Evolutionary conservation across 2,888 invertebrate genomes (phyloP).

Genomic region (Corbicula japonica): DNA sequence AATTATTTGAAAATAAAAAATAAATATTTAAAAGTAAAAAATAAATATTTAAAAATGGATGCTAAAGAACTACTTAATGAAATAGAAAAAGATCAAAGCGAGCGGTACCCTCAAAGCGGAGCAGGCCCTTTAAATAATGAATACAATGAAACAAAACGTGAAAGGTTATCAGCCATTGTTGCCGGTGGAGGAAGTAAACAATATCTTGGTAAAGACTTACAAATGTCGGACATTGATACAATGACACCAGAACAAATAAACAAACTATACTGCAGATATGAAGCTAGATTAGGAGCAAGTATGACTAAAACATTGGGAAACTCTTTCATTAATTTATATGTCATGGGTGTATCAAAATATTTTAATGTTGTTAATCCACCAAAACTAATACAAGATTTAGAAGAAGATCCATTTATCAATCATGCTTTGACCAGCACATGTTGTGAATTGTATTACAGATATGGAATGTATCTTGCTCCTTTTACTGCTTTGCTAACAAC

Average conservation of each 20-base stretch:
- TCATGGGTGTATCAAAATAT: slow-evolving; percentile 50
- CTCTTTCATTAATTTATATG: slow-evolving; percentile 50
- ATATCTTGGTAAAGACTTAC: slow-evolving; percentile 50
- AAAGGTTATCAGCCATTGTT: slow-evolving; percentile 55
- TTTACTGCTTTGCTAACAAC: slow-evolving; percentile 47
- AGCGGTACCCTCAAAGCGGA: no score
- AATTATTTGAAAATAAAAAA: slow-evolving; percentile 35
- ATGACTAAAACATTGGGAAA: slow-evolving; percentile 58
- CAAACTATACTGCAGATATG: slow-evolving; percentile 53
- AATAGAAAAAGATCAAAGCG: not conserved
- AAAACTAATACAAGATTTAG: slow-evolving; percentile 50
- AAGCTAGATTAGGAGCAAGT: slow-evolving; percentile 50
- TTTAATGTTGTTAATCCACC: slow-evolving; percentile 47
- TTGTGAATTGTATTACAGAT: slow-evolving; percentile 38
- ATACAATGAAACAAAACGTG: slow-evolving; percentile 39
- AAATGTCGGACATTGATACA: slow-evolving; percentile 41
- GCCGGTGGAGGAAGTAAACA: slow-evolving; percentile 46
- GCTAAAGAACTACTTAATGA: slow-evolving; percentile 45
- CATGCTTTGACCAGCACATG: slow-evolving; percentile 39
- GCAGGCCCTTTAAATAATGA: slow-evolving; percentile 18
- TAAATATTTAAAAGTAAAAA: slow-evolving; percentile 25
- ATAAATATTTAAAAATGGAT: slow-evolving; percentile 49
- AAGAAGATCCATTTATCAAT: slow-evolving; percentile 55
- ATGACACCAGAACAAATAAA: slow-evolving; percentile 49
- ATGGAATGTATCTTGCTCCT: slow-evolving; percentile 49